Conservation (phyloP, 2,797 vertebrate genomes). For the Ctenosaura bakeri region DNA sequence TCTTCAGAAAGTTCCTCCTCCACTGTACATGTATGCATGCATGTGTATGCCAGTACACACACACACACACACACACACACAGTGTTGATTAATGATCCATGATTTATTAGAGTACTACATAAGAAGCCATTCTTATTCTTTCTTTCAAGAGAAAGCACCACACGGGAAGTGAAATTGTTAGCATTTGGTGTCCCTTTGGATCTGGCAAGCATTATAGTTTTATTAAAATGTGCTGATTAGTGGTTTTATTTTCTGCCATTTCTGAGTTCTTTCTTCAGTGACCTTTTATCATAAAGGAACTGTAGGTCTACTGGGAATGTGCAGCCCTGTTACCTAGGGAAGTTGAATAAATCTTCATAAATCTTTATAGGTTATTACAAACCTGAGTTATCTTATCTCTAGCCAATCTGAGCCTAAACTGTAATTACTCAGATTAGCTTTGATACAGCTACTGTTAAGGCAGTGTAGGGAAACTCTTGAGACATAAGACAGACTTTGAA, state of each 20-base stretch:
- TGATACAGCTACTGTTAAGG: constrained; percentile 29
- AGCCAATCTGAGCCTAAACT: constrained; percentile 48
- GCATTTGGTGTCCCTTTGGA: constrained; percentile 57
- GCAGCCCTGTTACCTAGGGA: neutral
- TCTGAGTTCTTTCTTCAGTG: constrained; percentile 31
- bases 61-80: accelerated
- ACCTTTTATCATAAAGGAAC: constrained; percentile 31
- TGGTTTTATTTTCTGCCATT: constrained; percentile 57
- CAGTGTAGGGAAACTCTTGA: neutral
- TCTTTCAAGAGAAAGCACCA: constrained; percentile 48
- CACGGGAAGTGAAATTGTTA: constrained; percentile 61
- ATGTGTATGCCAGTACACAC: too few species aligned
- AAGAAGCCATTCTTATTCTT: constrained; percentile 52
- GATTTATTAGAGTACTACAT: constrained; percentile 58
- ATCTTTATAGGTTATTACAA: constrained; percentile 55
- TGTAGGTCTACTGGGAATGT: neutral
- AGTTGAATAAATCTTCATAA: constrained; percentile 48
- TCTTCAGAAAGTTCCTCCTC: neutral
- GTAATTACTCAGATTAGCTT: constrained; percentile 45
- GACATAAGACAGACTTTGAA: neutral
- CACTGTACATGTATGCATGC: neutral
- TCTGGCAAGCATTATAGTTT: constrained; percentile 49
- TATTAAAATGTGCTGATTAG: constrained; percentile 59
- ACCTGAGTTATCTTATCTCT: constrained; percentile 31
- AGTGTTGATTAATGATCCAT: constrained; percentile 58